Evolutionary conservation across 1,140 invertebrate species (phyloP).

Genomic region (Tribolium castaneum): DNA sequence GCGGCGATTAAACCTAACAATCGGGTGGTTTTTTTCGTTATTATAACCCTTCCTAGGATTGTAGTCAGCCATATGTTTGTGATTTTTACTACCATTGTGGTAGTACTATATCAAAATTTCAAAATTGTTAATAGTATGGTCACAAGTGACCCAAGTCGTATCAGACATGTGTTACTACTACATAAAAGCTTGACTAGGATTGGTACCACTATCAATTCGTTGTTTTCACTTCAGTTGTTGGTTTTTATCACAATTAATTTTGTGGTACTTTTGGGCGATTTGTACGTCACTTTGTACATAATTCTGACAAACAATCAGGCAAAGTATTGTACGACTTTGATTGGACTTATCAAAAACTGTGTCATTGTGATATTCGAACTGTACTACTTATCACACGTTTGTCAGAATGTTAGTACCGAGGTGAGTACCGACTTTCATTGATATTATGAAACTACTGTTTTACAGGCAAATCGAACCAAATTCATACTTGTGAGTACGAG

Average conservation of each 20-base stretch:
- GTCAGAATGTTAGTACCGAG: background rate
- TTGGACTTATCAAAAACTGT: background rate
- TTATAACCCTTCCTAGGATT: background rate
- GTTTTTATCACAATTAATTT: slow-evolving; percentile 18
- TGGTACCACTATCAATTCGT: background rate
- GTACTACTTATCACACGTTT: background rate
- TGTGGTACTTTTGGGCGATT: background rate
- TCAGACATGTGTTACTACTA: too few relatives aligned
- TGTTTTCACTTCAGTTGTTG: slow-evolving; percentile 30
- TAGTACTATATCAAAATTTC: background rate
- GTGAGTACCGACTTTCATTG: background rate
- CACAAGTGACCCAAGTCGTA: too few relatives aligned
- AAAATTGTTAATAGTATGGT: background rate
- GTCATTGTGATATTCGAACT: background rate
- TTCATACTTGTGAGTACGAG: background rate
- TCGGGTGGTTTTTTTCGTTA: background rate
- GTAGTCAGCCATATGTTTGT: background rate
- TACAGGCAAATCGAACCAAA: slow-evolving; percentile 20
- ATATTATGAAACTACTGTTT: background rate
- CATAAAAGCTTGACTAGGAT: background rate
- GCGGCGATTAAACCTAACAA: background rate
- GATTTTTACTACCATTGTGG: background rate
- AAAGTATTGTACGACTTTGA: background rate
- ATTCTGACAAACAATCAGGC: background rate
- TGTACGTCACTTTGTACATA: slow-evolving; percentile 8